Conservation (phyloP, 2,888 invertebrate genomes). For the Thera britannica region DNA sequence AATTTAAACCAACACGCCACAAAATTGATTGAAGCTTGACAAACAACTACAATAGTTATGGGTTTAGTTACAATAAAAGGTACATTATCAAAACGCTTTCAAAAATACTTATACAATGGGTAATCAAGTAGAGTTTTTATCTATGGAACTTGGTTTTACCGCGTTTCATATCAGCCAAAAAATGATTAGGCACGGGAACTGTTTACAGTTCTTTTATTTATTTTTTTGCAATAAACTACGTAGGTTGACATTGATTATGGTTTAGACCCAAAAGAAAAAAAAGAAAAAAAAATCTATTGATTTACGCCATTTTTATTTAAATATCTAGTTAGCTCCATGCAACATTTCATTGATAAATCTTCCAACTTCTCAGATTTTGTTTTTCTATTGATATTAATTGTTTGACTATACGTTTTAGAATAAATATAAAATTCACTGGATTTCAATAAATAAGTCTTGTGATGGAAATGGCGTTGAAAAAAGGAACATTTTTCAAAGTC, state of each 20-base stretch:
- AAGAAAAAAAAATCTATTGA: not conserved
- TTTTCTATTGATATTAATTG: slow-evolving; percentile 25
- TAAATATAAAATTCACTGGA: slow-evolving; percentile 58
- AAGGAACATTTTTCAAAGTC: not conserved
- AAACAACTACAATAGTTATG: slow-evolving; percentile 4
- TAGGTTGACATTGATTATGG: too few species aligned
- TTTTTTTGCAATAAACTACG: too few species aligned
- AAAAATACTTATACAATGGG: not conserved
- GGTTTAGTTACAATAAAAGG: too few species aligned
- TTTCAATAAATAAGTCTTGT: slow-evolving; percentile 58
- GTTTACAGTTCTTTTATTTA: too few species aligned
- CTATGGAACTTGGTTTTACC: not conserved
- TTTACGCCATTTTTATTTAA: not conserved
- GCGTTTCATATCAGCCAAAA: not conserved
- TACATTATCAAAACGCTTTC: not conserved
- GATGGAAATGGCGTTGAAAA: slow-evolving; percentile 50
- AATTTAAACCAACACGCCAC: not conserved
- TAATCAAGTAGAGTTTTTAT: not conserved
- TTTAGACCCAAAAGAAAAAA: too few species aligned
- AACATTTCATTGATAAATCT: not conserved
- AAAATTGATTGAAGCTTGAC: slow-evolving; percentile 9
- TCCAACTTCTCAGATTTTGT: not conserved
- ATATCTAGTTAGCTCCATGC: not conserved
- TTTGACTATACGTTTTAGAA: slow-evolving; percentile 20
- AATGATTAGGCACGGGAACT: not conserved